Evolutionary conservation across 2,888 invertebrate species (phyloP), one percentile per base, ranked within the genome.

Genomic region (Lasioglossum calceatum): DNA sequence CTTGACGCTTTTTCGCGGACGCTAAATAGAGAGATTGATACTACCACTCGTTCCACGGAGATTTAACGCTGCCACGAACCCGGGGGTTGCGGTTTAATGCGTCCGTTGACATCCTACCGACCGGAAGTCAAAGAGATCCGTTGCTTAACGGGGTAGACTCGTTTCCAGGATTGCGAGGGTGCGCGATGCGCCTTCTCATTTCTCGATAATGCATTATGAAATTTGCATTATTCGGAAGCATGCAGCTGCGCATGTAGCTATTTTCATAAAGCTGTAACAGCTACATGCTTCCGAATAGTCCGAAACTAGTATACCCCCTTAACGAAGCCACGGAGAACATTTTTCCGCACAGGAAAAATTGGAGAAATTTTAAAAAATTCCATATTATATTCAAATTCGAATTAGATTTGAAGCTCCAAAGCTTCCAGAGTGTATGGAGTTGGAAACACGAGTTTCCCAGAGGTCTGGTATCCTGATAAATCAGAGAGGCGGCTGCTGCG

Each of bases 81-180:
- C 39, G 14, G 36, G 71, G 42, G 14, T 42, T 42, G 7, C 71
- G 2, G 39, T 39, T n/a, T n/a, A 71, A 71, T 14, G 42, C 5
- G 71, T n/a, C n/a, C n/a, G 14, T 42, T 71, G 42, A 71, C 71
- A n/a, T 42, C n/a, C n/a, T 42, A n/a, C 12, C 71, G 71, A 42
- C 71, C 71, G 71, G 42, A 71, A 71, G 71, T 39, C 39, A 3
- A 23, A 19, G 10, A 23, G 36, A 23, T 10, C 23, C 70, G 39
- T 70, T 39, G 19, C 23, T 39, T 19, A 39, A 70, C 70, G 8
- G 36, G 44, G 12, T 44, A 44, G 44, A 44, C 44, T 44, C 12
- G 14, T 44, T 44, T 44, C 2, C 3, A 3, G 42, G 42, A 44
- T 12, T 44, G 42, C 42, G 2, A 42, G 42, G 42, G 42, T 42